Evolutionary conservation across 2,113 vertebrate species (phyloP).

Genomic region (Aldabrachelys gigantea): DNA sequence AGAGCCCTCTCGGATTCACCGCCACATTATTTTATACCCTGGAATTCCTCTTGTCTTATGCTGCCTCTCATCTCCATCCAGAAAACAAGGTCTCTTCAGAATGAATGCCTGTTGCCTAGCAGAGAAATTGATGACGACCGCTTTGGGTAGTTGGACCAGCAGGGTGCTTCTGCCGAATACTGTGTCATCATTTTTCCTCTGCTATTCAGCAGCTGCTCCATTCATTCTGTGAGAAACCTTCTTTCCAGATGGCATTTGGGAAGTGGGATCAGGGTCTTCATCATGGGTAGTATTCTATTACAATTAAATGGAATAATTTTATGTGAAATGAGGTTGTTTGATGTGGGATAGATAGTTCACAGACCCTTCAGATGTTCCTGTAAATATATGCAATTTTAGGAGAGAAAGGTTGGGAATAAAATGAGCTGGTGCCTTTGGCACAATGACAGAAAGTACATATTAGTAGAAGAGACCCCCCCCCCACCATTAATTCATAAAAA

Average conservation of each 20-base stretch:
- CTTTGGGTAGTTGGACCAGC: rapidly evolving
- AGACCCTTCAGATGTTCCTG: neutral
- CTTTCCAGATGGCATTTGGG: neutral
- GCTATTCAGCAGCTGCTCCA: neutral
- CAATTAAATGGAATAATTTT: neutral
- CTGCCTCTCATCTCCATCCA: neutral
- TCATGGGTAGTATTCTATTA: neutral
- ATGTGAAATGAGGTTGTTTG: neutral
- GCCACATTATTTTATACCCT: neutral
- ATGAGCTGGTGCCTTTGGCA: neutral
- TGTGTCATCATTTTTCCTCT: neutral
- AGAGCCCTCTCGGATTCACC: neutral
- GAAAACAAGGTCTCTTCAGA: neutral
- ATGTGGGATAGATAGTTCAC: neutral
- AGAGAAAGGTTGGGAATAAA: conserved; percentile 17
- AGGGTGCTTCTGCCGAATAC: neutral
- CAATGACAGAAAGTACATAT: neutral
- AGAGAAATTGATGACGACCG: neutral
- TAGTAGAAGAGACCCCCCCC: neutral
- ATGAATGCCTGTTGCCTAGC: neutral
- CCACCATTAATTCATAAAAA: neutral
- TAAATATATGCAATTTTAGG: neutral
- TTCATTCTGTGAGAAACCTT: rapidly evolving
- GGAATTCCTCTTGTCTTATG: neutral
- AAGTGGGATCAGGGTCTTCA: neutral